Evolutionary conservation across 1,140 invertebrate species (phyloP), one percentile per base, ranked within the genome.

Genomic region (Ruditapes philippinarum): DNA sequence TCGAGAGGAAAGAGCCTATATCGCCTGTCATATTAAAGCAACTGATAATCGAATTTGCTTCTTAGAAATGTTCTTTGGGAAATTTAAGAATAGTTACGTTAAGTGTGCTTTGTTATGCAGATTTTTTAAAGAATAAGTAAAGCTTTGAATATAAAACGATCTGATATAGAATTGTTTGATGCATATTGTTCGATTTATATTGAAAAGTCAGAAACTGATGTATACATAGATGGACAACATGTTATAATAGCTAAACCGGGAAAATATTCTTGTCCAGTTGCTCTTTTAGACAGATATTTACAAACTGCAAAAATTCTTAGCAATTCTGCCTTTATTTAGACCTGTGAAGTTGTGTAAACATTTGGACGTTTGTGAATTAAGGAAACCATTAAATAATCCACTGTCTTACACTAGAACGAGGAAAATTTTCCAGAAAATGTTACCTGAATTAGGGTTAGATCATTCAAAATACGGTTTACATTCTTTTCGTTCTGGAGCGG

Each of bases 261-360:
- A 28, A 51, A 51, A n/a, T 12, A 25, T 40, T 42, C 36, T 42
- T 76, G 33, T n/a, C 73, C 78, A 2, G 78, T 45, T 7, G 5
- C 42, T 45, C 42, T 45, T 45, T 45, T 80, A 54, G 49, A 80
- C 25, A 40, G 78, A 36, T 54, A 80, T 17, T 57, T 80, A n/a
- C 12, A 28, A 5, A 2, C 45, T 51, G 78, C 54, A 12, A 80
- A n/a, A 7, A 80, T 54, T 36, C 14, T 45, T 7, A 12, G 19
- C n/a, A 42, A 45, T 51, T 87, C 73, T 38, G 19, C 57, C 36
- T 78, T 57, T 87, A 11, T 87, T 87, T 78, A 22, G 74, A 42
- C 36, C 51, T 33, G 38, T 87, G 4, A 22, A 11, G 7, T 78
- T 38, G 42, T 38, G 54, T 45, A 76, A 78, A 78, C 70, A 76